These are phyloP conservation scores for Zoroaster sp. DNA, from an alignment of 53 echinoderm and acorn worm genomes.

Conservation along the genomic window DNA sequence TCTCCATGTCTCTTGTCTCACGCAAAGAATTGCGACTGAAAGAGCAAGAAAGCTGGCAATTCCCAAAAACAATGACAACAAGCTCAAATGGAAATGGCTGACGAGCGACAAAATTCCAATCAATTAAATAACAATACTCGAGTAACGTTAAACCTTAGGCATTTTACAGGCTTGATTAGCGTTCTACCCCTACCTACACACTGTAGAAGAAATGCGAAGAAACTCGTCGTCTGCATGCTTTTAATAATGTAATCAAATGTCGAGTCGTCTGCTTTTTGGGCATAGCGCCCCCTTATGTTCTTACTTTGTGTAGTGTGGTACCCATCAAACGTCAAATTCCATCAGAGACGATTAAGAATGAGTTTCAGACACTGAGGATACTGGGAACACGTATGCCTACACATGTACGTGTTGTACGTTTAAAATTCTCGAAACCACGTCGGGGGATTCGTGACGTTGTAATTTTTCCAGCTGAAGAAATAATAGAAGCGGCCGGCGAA, in stretches of 20 bases:
- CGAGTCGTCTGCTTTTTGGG: neutral
- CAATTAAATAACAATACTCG: no score
- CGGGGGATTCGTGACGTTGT: neutral
- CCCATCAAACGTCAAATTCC: neutral
- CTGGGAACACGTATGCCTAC: slow-evolving; percentile 1
- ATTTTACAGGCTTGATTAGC: no score
- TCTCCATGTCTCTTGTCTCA: no score
- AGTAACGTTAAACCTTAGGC: no score
- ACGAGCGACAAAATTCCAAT: no score
- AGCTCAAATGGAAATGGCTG: no score
- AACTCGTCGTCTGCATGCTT: no score
- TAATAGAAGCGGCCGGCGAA: neutral
- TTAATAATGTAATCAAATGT: neutral
- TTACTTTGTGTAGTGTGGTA: slow-evolving; percentile 2
- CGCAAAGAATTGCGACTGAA: no score
- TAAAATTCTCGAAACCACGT: neutral
- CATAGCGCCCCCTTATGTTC: neutral
- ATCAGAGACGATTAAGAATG: neutral
- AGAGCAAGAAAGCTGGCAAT: no score
- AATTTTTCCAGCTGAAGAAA: neutral
- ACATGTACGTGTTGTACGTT: slow-evolving; percentile 21
- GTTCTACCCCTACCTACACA: no score
- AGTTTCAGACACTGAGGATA: neutral
- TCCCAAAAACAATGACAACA: no score
- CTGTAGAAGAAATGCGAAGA: no score